Percentiles rank a stretch among this genome's conserved stretches.
These are phyloP conservation scores for Berghia stephanieae DNA, from an alignment of 1,140 invertebrate genomes.

Conservation along the genomic window DNA sequence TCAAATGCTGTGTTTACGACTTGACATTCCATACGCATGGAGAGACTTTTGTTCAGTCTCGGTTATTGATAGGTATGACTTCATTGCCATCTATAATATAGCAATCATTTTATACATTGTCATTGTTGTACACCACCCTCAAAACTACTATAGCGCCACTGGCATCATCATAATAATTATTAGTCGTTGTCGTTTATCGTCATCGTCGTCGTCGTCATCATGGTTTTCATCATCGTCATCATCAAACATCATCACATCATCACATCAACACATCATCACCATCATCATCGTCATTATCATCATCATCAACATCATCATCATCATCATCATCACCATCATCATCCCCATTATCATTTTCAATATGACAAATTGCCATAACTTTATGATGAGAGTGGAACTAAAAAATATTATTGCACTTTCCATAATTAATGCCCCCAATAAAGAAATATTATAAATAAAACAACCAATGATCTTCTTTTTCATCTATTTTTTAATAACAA, in stretches of 20 bases:
- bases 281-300: conserved; percentile 4
- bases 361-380: background rate
- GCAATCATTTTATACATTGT: background rate
- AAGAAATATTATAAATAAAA: background rate
- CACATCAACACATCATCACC: too few relatives aligned
- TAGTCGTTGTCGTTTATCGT: background rate
- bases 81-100: background rate
- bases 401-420: background rate
- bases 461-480: background rate
- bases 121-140: background rate
- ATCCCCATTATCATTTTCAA: background rate
- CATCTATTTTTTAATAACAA: background rate
- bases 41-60: too few relatives aligned
- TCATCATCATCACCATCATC: background rate
- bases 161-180: background rate
- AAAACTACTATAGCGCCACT: background rate
- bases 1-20: too few relatives aligned
- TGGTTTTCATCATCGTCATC: too few relatives aligned
- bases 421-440: background rate
- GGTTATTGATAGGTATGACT: too few relatives aligned
- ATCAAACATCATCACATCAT: too few relatives aligned
- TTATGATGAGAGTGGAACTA: conserved; percentile 3
- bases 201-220: background rate
- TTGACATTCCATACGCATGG: too few relatives aligned
- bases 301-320: background rate